Conservation (phyloP, 2,797 vertebrate genomes). For the Euthynnus affinis region DNA sequence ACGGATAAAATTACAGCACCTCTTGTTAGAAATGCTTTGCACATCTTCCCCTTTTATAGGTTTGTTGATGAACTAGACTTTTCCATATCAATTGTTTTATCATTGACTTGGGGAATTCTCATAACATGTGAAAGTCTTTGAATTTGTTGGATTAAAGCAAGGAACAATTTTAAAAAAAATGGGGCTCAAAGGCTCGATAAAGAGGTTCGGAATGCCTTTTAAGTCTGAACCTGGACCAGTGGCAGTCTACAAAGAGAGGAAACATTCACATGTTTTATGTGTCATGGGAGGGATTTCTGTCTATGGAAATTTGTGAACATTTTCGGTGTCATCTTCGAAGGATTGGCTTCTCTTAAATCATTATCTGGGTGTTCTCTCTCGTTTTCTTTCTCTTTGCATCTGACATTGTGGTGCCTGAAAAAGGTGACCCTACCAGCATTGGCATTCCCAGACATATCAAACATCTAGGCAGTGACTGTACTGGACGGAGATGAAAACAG, state of each 20-base stretch:
- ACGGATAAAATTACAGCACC: constrained; percentile 38
- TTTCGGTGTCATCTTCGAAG: constrained; percentile 55
- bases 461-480: constrained; percentile 23
- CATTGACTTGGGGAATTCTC: constrained; percentile 63
- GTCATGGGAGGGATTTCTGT: constrained; percentile 60
- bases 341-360: constrained; percentile 51
- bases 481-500: constrained; percentile 56
- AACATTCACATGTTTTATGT: constrained; percentile 74
- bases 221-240: constrained; percentile 75
- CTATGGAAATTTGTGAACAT: constrained; percentile 61
- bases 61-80: constrained; percentile 44
- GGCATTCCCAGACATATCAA: constrained; percentile 50
- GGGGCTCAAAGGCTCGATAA: constrained; percentile 71
- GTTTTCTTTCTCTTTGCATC: constrained; percentile 37
- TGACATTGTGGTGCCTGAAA: constrained; percentile 15
- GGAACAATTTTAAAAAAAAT: constrained; percentile 69
- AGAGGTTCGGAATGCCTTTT: constrained; percentile 75
- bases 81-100: constrained; percentile 69
- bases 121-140: constrained; percentile 62
- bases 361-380: constrained; percentile 24
- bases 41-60: constrained; percentile 24
- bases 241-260: constrained; percentile 69
- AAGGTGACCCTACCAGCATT: constrained; percentile 32
- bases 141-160: constrained; percentile 73
- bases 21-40: constrained; percentile 2